A percentile compares a stretch with the other conserved stretches of the same genome.
phyloP scores from a whole-genome alignment of 2,113 vertebrate genomes.

The Bombycilla garrulus region DNA sequence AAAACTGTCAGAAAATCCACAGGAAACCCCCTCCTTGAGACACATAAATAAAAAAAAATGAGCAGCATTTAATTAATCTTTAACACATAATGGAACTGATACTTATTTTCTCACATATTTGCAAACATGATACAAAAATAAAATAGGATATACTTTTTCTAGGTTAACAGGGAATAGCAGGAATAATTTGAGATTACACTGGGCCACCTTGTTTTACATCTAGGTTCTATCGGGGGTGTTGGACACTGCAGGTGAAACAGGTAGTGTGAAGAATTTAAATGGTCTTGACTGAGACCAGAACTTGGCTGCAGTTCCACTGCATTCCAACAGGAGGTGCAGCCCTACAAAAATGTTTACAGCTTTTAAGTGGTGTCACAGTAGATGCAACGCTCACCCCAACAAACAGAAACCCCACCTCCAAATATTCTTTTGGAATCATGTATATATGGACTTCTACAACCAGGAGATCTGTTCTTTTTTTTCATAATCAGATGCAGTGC shows the following conservation, averaged over 20 bases:
- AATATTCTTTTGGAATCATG: background rate
- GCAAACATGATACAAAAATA: background rate
- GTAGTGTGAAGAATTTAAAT: background rate
- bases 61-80: background rate
- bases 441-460: background rate
- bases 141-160: background rate
- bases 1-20: background rate
- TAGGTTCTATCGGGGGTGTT: background rate
- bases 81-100: background rate
- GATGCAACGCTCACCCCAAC: background rate
- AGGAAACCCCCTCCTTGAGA: background rate
- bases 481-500: background rate
- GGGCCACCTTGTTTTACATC: background rate
- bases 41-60: background rate
- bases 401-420: background rate
- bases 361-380: background rate
- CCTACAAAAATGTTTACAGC: background rate
- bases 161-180: background rate
- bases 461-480: background rate
- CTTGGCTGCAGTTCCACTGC: background rate
- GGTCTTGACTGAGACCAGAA: background rate
- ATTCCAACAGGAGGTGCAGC: slow-evolving; percentile 1
- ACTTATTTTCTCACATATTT: background rate
- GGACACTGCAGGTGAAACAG: background rate
- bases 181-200: background rate